Conservation (phyloP, 1,140 invertebrate species). For the Orius laevigatus region DNA sequence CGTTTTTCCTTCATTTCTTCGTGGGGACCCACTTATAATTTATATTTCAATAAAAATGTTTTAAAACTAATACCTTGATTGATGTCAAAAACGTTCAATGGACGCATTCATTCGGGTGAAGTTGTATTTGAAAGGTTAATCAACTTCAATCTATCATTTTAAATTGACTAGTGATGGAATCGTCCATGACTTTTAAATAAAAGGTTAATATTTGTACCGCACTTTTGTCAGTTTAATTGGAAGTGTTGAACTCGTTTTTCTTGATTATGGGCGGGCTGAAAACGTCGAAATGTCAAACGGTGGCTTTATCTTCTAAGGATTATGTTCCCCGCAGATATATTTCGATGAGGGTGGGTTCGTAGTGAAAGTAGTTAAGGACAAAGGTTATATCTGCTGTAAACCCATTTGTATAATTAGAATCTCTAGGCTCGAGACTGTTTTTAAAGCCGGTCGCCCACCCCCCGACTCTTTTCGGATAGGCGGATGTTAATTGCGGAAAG, state of each 20-base stretch:
- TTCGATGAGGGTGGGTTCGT: background rate
- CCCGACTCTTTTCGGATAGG: too few species aligned
- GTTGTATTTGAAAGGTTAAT: too few species aligned
- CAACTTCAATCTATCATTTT: too few species aligned
- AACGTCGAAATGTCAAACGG: background rate
- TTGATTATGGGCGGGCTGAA: too few species aligned
- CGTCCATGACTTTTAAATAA: too few species aligned
- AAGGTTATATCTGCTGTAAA: conserved; percentile 8
- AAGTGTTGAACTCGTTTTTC: too few species aligned
- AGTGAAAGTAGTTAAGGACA: conserved; percentile 3
- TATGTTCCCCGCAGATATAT: background rate
- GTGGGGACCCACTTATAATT: background rate
- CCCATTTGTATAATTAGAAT: conserved; percentile 8
- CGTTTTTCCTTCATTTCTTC: background rate
- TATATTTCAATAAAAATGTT: background rate
- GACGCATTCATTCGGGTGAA: too few species aligned
- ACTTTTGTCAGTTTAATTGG: too few species aligned
- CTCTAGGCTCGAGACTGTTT: background rate
- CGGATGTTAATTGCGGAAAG: too few species aligned
- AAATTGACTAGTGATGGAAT: too few species aligned
- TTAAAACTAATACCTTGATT: background rate
- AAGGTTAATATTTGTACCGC: too few species aligned
- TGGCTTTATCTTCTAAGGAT: background rate
- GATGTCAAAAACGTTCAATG: too few species aligned
- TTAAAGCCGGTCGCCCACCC: background rate